phyloP scores from a whole-genome alignment of 2,888 invertebrate species.

The Cartodere bifasciata region DNA sequence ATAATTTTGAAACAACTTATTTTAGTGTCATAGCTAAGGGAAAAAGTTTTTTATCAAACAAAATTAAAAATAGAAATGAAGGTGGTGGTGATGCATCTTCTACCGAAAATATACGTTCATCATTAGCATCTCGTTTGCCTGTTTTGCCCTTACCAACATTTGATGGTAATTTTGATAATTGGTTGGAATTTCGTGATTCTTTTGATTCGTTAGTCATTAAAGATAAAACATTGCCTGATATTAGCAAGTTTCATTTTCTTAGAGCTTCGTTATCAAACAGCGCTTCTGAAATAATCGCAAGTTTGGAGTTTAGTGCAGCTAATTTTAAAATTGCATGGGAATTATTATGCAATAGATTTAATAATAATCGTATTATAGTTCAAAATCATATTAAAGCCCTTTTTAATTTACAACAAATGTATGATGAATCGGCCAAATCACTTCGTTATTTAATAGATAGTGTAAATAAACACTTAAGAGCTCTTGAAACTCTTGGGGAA shows the following conservation, averaged over 20 bases:
- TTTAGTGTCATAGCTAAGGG: neutral
- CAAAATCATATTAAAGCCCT: neutral
- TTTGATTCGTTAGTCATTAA: neutral
- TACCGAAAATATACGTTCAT: too few species aligned
- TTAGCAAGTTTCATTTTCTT: neutral
- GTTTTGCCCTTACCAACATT: too few species aligned
- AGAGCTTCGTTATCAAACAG: neutral
- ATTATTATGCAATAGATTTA: neutral
- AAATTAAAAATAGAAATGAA: too few species aligned
- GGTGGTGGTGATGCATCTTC: too few species aligned
- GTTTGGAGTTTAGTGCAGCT: neutral
- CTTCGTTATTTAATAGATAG: neutral
- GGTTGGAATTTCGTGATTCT: neutral
- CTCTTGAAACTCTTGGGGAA: neutral
- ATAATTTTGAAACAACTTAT: neutral
- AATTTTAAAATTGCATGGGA: neutral
- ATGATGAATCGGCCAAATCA: neutral
- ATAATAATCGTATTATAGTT: neutral
- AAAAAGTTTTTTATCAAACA: neutral
- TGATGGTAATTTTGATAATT: neutral
- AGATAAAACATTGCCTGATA: neutral
- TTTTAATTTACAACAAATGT: neutral
- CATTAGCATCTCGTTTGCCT: too few species aligned
- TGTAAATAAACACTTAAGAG: neutral
- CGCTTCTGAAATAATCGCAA: neutral